A percentile compares a stretch with the other conserved stretches of the same genome.
These are phyloP conservation scores for Hyppa rectilinea DNA, from an alignment of 2,888 invertebrate species.

Conservation along the genomic window DNA sequence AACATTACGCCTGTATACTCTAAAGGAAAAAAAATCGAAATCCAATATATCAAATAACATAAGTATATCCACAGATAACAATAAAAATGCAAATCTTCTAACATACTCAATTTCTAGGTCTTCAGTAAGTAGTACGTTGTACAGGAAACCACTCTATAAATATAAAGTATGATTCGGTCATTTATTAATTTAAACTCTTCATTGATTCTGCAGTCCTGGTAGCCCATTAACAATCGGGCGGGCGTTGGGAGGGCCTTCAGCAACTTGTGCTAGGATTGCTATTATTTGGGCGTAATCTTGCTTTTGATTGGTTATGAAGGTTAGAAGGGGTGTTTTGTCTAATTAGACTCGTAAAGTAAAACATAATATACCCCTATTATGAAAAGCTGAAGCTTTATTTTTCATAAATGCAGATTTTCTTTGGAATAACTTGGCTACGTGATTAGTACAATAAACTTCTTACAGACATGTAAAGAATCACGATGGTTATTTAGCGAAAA, in stretches of 20 bases:
- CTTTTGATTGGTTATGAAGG: conserved; percentile 36
- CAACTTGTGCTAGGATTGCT: conserved; percentile 4
- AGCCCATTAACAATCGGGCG: conserved; percentile 3
- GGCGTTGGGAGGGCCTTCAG: conserved; percentile 44
- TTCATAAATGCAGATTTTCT: neutral
- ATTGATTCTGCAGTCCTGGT: conserved; percentile 21
- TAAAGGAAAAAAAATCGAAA: neutral
- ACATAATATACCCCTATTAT: neutral
- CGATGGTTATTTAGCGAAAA: neutral
- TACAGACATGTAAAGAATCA: neutral
- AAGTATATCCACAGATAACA: neutral
- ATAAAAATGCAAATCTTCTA: neutral
- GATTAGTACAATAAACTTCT: neutral
- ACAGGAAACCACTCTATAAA: neutral
- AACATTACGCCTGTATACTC: too few relatives aligned
- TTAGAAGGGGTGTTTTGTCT: conserved; percentile 20
- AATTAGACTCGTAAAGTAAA: neutral
- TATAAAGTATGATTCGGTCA: neutral
- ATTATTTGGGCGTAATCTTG: conserved; percentile 34
- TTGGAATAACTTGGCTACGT: neutral
- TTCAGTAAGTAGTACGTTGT: neutral
- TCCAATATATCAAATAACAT: too few relatives aligned
- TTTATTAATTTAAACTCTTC: conserved; percentile 6
- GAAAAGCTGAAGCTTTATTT: neutral
- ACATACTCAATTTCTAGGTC: neutral